Conservation (phyloP, 92 coral and sea anemone species). For the Porites cylindrica region DNA sequence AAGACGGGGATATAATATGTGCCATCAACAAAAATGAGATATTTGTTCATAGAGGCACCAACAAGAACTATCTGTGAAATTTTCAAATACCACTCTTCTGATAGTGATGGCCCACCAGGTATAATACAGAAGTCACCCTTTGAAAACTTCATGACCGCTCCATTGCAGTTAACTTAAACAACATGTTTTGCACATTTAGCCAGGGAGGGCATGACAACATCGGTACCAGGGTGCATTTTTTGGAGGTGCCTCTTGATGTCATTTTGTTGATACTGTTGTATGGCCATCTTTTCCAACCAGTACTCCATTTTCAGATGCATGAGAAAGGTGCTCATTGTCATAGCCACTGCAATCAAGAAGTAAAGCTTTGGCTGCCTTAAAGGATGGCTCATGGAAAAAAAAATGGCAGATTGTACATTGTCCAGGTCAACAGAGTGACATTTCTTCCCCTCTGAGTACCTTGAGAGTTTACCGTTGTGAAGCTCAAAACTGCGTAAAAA, state of each 20-base stretch:
- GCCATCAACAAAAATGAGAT: slow-evolving; percentile 57
- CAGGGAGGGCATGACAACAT: slow-evolving; percentile 31
- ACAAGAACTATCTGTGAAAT: slow-evolving; percentile 26
- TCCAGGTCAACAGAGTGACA: slow-evolving; percentile 39
- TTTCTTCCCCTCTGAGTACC: slow-evolving; percentile 46
- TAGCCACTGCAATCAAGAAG: slow-evolving; percentile 18
- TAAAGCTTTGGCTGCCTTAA: slow-evolving; percentile 46
- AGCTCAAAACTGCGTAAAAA: slow-evolving; percentile 3
- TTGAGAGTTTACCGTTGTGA: not conserved
- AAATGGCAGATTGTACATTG: too few relatives aligned
- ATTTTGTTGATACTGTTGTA: slow-evolving; percentile 8
- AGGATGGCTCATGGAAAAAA: not conserved
- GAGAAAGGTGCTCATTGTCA: slow-evolving; percentile 3
- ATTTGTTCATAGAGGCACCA: not conserved
- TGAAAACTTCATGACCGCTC: slow-evolving; percentile 42
- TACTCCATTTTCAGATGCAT: slow-evolving; percentile 63
- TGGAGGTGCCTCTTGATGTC: slow-evolving; percentile 39
- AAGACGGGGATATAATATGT: slow-evolving; percentile 60
- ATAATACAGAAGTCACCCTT: slow-evolving; percentile 32
- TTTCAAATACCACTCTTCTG: slow-evolving; percentile 60
- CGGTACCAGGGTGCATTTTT: not conserved
- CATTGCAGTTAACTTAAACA: slow-evolving; percentile 36
- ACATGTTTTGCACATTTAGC: slow-evolving; percentile 32
- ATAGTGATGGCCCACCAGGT: slow-evolving; percentile 2
- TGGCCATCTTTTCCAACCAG: slow-evolving; percentile 32